Percentiles rank a stretch among this genome's conserved stretches.
These are phyloP conservation scores for Lasioglossum morio DNA, from an alignment of 2,888 invertebrate species.

Conservation along the genomic window DNA sequence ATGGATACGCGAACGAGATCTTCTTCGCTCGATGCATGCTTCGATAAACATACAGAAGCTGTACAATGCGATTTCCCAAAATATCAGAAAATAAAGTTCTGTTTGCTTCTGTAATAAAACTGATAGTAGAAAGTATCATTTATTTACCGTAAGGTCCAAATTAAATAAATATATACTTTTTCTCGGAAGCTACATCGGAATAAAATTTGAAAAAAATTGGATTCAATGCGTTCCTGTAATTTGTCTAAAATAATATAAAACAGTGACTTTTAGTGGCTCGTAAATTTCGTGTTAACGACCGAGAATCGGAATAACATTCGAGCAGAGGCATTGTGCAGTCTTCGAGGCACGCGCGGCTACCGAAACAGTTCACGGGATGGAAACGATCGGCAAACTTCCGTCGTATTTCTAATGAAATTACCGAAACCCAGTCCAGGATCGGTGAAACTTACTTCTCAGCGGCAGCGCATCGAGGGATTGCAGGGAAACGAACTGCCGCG, in stretches of 20 bases:
- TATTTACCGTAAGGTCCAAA: no score
- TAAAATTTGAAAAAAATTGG: no score
- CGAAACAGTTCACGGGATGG: not conserved
- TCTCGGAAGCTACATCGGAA: no score
- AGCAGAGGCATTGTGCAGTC: not conserved
- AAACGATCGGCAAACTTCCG: not conserved
- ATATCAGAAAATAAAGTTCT: not conserved
- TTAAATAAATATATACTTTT: no score
- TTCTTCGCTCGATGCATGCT: not conserved
- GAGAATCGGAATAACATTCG: no score
- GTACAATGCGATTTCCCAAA: not conserved
- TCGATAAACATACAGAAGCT: not conserved
- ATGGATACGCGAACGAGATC: not conserved
- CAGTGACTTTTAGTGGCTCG: no score
- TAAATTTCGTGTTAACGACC: no score
- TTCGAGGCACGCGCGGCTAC: not conserved
- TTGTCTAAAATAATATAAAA: no score
- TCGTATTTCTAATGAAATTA: slow-evolving; percentile 11
- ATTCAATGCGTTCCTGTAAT: no score
- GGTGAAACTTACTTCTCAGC: not conserved
- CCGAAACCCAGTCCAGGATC: not conserved
- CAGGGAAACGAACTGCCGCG: slow-evolving; percentile 2
- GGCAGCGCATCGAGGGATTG: not conserved
- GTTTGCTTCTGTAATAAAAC: not conserved
- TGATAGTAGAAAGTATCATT: no score